Evolutionary conservation across 2,797 vertebrate species (phyloP).

Genomic region (Alca torda): DNA sequence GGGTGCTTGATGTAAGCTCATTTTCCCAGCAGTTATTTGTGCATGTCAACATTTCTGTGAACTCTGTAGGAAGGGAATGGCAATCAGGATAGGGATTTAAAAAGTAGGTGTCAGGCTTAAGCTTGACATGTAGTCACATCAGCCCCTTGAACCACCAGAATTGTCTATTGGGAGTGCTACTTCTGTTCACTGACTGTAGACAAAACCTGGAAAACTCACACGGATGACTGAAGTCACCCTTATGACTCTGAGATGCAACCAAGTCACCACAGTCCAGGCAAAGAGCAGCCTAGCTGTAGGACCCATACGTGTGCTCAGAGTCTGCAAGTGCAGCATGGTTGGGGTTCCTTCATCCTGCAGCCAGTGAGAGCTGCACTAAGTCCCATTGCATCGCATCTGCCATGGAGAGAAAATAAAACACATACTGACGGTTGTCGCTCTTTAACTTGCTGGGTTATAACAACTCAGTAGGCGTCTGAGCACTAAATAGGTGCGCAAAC

Average conservation of each 20-base stretch:
- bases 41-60: background rate
- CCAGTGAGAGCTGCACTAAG: background rate
- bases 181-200: background rate
- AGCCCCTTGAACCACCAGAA: background rate
- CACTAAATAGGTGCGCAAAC: background rate
- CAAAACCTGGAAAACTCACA: background rate
- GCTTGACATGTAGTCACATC: background rate
- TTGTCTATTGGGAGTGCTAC: background rate
- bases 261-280: background rate
- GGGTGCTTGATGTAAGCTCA: background rate
- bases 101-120: background rate
- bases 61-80: background rate
- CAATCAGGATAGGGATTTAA: background rate
- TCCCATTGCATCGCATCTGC: background rate
- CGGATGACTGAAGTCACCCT: background rate
- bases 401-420: background rate
- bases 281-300: background rate
- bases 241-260: background rate
- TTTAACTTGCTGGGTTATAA: background rate
- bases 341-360: background rate
- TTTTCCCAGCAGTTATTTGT: background rate
- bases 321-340: background rate
- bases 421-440: accelerated
- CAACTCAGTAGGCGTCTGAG: background rate
- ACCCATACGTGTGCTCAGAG: accelerated